phyloP scores from a whole-genome alignment of 2,888 invertebrate species.

The Desoria tigrina region DNA sequence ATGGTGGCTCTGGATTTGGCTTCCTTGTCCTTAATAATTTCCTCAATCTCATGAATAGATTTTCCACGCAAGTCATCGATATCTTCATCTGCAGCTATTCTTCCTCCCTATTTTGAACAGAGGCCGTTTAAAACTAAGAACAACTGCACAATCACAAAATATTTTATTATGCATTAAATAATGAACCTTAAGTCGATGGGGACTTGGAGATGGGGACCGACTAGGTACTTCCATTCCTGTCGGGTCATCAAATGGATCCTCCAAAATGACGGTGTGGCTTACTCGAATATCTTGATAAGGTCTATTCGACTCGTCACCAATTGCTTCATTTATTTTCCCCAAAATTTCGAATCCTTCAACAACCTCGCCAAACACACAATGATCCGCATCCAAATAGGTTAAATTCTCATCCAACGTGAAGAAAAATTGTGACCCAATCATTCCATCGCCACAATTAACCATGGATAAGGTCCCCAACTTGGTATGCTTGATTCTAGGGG shows the following conservation, averaged over 20 bases:
- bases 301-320: conserved; percentile 83
- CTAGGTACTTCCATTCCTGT: conserved; percentile 73
- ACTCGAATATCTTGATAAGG: conserved; percentile 95
- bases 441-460: conserved; percentile 87
- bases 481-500: conserved; percentile 88
- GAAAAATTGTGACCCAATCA: conserved; percentile 94
- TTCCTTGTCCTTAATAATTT: conserved; percentile 85
- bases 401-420: conserved; percentile 85
- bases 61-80: conserved; percentile 87
- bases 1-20: conserved; percentile 96
- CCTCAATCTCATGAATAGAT: conserved; percentile 78
- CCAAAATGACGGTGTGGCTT: conserved; percentile 91
- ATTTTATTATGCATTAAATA: no score
- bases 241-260: conserved; percentile 95
- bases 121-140: background rate
- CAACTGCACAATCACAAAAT: background rate
- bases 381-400: conserved; percentile 83
- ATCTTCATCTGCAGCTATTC: conserved; percentile 91
- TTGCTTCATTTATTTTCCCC: conserved; percentile 85
- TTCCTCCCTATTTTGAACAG: conserved; percentile 66
- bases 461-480: conserved; percentile 85
- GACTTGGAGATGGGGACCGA: conserved; percentile 84
- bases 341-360: conserved; percentile 82
- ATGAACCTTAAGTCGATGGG: conserved; percentile 64
- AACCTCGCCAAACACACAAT: conserved; percentile 95